Percentiles rank a stretch among this genome's conserved stretches.
Conservation (phyloP, 1,140 invertebrate species). For the Pentalonia nigronervosa region DNA sequence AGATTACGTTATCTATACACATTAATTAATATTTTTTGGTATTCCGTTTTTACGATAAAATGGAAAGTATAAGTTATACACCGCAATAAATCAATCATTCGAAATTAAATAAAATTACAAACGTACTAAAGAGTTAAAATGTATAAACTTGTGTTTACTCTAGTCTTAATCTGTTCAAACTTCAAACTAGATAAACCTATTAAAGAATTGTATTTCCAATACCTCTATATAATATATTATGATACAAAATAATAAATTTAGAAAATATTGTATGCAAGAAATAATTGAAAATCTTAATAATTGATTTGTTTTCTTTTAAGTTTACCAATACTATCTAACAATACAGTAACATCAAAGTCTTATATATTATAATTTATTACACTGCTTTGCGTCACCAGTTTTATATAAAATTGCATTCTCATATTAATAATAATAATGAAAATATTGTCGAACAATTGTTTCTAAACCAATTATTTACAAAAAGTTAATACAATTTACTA, state of each 20-base stretch:
- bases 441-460: background rate
- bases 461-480: background rate
- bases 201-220: background rate
- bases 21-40: background rate
- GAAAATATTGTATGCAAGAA: background rate
- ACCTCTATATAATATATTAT: background rate
- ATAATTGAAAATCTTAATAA: background rate
- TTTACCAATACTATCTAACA: background rate
- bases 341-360: background rate
- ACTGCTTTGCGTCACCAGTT: background rate
- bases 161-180: background rate
- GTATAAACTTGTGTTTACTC: background rate
- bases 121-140: background rate
- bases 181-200: background rate
- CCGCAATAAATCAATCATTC: background rate
- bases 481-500: background rate
- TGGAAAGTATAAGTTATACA: background rate
- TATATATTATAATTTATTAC: background rate
- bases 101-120: background rate
- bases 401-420: background rate
- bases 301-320: background rate
- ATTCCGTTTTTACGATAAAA: background rate
- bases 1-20: background rate
- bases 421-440: background rate
- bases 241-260: too few species aligned